Base-by-base conservation (phyloP, 2,888 invertebrate genomes). In the Lasioglossum villosulum region DNA sequence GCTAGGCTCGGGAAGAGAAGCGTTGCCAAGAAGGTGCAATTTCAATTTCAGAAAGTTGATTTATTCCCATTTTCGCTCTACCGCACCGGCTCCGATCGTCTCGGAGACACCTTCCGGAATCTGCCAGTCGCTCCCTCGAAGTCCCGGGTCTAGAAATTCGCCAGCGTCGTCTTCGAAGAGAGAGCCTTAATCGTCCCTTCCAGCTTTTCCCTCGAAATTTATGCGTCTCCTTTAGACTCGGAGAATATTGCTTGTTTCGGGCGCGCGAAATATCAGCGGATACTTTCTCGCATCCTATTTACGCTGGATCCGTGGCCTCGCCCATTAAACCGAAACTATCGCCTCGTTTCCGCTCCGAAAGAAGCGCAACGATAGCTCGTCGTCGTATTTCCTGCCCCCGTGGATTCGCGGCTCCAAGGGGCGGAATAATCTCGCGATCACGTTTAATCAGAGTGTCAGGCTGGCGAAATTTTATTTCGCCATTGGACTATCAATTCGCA, bases 21-120 rank as follows among this genome's bases (percentile, higher is more conserved):
- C 81, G 66, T 73, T 86, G 84, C 75, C 82, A 81, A 80, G 66
- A 59, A 45, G 82, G 88, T 75, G 90, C 89, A 91, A 93, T 93
- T 93, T 92, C 92, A 93, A 93, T 93, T 91, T 88, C 88, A 82
- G 84, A 88, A 89, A 89, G 86, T 86, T 92, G 92, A 92, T 93
- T 93, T 93, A 93, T 92, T 92, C 88, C 86, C 91, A 89, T 89
- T 87, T 90, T 84, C 90, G 86, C 82, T 86, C 86, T 89, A 66
- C 74, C 63, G 45, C 45, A 45, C 16, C 45, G 16, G 74, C 78
- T 37, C 68, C 88, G 90, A 89, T 90, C 90, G 68, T 68, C 73
- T 42, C 71, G 52, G 77, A 80, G 73, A 75, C 80, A 68, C 68
- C 37, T 68, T 37, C 37, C 68, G 68, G 68, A 68, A 68, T 75